Evolutionary conservation across 2,113 vertebrate species (phyloP).

Genomic region (Empidonax alnorum): DNA sequence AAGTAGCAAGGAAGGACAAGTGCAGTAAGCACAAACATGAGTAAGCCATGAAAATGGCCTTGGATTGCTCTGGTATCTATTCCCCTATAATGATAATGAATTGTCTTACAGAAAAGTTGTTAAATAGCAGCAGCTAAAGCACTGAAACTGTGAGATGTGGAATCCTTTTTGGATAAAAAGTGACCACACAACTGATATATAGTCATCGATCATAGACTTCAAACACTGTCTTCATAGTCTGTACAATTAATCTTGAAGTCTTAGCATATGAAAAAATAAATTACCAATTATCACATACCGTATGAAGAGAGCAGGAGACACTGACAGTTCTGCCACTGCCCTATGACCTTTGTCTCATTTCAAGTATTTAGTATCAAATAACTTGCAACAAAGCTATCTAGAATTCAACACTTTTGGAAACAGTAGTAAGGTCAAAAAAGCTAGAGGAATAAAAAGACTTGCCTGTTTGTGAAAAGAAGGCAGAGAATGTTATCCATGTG

Average conservation of each 20-base stretch:
- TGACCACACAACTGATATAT: background rate
- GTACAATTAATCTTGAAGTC: background rate
- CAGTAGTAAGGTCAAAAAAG: background rate
- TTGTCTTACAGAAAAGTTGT: background rate
- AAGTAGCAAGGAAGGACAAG: background rate
- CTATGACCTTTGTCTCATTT: background rate
- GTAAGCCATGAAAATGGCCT: background rate
- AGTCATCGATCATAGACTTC: background rate
- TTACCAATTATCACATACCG: accelerated
- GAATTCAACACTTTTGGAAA: background rate
- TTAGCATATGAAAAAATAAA: background rate
- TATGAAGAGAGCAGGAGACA: background rate
- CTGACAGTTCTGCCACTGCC: background rate
- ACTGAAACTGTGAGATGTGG: background rate
- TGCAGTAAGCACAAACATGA: background rate
- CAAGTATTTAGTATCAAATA: background rate
- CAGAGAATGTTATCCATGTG: background rate
- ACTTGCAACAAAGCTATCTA: background rate
- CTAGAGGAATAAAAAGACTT: background rate
- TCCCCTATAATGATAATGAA: background rate
- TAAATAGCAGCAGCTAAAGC: background rate
- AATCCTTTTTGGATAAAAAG: background rate
- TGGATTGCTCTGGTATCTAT: background rate
- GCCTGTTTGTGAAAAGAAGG: background rate
- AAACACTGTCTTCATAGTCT: background rate